Evolutionary conservation across 2,797 vertebrate genomes (phyloP).

Genomic region (Muscicapa comitata): DNA sequence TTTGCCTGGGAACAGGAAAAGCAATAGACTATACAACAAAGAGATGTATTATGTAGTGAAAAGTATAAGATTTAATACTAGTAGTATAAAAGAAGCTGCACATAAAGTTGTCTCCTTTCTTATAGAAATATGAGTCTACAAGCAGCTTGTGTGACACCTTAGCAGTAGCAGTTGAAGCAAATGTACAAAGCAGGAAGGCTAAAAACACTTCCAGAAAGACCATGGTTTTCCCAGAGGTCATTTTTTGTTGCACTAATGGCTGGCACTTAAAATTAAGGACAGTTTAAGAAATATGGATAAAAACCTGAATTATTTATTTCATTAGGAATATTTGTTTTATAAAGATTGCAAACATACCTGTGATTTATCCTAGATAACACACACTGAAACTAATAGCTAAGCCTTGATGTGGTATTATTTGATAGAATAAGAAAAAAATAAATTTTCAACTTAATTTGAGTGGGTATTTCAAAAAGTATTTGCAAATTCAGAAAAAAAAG

Average conservation of each 20-base stretch:
- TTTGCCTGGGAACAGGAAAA: constrained; percentile 7
- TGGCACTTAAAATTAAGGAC: not conserved
- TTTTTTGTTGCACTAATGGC: constrained; percentile 12
- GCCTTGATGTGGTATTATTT: constrained; percentile 15
- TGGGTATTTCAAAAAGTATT: constrained; percentile 70
- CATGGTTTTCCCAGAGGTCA: not conserved
- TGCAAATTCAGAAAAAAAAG: constrained; percentile 71
- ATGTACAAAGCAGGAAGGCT: not conserved
- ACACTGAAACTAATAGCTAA: constrained; percentile 39
- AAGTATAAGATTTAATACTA: not conserved
- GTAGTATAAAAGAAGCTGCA: not conserved
- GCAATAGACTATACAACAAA: not conserved
- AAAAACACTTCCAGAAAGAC: not conserved
- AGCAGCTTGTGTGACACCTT: not conserved
- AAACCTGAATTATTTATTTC: not conserved
- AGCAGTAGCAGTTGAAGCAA: not conserved
- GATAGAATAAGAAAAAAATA: not conserved
- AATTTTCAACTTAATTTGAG: constrained; percentile 55
- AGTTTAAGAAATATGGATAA: constrained; percentile 8
- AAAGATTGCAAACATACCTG: not conserved
- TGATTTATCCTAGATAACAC: constrained; percentile 40
- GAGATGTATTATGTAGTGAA: not conserved
- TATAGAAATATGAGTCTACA: not conserved
- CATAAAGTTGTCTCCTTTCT: constrained; percentile 28
- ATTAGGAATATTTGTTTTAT: constrained; percentile 4